Evolutionary conservation across 2,797 vertebrate genomes (phyloP), one percentile per base, ranked within the genome.

Genomic region (Heteromormyrus szaboi): DNA sequence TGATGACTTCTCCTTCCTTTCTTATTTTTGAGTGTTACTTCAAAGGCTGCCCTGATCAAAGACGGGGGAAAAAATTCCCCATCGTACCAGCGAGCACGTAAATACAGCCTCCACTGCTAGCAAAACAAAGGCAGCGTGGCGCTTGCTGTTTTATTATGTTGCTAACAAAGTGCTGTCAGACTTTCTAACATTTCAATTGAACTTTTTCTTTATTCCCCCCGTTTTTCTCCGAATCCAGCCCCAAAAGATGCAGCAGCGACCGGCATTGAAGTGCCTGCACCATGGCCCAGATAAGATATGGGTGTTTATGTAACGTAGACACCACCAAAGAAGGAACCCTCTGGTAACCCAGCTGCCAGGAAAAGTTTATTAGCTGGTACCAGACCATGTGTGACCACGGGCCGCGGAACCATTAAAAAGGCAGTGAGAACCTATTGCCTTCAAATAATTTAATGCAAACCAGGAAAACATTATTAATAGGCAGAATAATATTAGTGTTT

Each of bases 11-110:
- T 94, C 91, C 92, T 92, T 91, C 92, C 89, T 88, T 88, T 91
- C 93, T 94, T 93, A 92, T 94, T 91, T 85, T 91, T 91, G 91
- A 94, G 93, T 92, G 56, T 96, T 96, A 94, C 95, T 97, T 97
- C 96, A 97, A 97, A 97, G 96, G 92, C 85, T 54, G 88, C 94
- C 90, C 93, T 96, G 96, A 97, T 97, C 96, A 98, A 97, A 97
- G 96, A 92, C 88, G 94, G 91, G 94, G 91, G 91, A 94, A 94
- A 89, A 92, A 92, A 95, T 92, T 96, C 96, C 96, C 96, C 93
- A 94, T 91, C 92, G 94, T 94, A 94, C 90, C 92, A 88, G 92
- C 91, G 92, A 96, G 92, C 95, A 91, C 87, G 93, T 95, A 95
- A 91, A 87, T 88, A 90, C 79, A 92, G 90, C 93, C 92, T 89